phyloP scores from a whole-genome alignment of 2,113 vertebrate genomes.

The Lasiurus cinereus region DNA sequence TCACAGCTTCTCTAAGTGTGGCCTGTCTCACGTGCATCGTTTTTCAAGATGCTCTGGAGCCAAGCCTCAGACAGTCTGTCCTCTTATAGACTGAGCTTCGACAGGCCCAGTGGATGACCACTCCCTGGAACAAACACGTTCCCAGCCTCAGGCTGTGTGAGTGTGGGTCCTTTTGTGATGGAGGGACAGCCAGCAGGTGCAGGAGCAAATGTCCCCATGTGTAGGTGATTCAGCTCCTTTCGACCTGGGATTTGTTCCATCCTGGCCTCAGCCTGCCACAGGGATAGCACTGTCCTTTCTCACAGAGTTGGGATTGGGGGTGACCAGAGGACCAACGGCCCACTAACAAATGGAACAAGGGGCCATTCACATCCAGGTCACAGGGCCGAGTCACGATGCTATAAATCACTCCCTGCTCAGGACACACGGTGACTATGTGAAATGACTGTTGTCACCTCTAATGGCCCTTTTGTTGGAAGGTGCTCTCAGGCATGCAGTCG shows the following conservation, averaged over 20 bases:
- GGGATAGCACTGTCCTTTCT: background rate
- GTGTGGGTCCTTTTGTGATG: fast-evolving
- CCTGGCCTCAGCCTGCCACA: background rate
- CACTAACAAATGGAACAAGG: background rate
- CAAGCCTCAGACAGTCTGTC: background rate
- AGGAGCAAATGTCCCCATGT: fast-evolving
- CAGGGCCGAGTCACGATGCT: fast-evolving
- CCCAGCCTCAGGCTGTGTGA: background rate
- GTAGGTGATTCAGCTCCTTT: background rate
- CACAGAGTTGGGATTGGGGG: background rate
- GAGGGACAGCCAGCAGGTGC: background rate
- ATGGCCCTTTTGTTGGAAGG: background rate
- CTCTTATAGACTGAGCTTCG: fast-evolving
- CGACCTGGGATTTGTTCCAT: no score
- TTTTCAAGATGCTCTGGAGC: background rate
- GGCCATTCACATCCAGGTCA: background rate
- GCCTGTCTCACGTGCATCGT: fast-evolving
- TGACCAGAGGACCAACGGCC: background rate
- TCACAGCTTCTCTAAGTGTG: fast-evolving
- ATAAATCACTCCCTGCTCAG: background rate
- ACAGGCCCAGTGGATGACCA: background rate
- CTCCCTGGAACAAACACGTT: background rate
- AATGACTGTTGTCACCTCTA: no score
- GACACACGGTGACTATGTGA: background rate
- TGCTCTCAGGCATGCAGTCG: no score